Conservation (phyloP, 2,113 vertebrate species). For the Charadrius vociferus region DNA sequence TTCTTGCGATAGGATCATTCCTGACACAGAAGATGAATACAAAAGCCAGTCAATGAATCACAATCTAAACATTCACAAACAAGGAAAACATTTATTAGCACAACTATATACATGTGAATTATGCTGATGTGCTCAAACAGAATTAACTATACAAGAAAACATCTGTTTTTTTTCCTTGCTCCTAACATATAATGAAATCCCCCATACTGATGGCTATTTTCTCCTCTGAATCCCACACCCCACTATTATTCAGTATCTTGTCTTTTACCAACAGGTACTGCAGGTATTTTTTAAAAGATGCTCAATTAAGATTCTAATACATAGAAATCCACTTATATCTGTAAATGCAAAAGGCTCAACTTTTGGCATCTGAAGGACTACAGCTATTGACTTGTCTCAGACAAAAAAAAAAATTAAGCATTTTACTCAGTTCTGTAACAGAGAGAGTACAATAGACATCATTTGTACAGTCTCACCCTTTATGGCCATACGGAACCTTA, state of each 20-base stretch:
- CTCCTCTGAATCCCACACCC: background rate
- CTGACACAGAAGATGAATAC: background rate
- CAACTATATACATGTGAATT: background rate
- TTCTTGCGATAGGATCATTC: background rate
- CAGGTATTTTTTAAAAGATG: background rate
- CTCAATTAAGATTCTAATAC: background rate
- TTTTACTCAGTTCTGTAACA: background rate
- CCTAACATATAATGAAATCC: background rate
- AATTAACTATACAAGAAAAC: background rate
- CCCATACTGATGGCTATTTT: background rate
- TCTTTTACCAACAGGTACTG: background rate
- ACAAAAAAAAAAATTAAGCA: background rate
- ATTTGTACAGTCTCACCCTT: background rate
- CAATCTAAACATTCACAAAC: background rate
- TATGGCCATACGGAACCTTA: background rate
- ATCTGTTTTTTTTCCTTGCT: rapidly evolving
- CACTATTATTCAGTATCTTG: background rate
- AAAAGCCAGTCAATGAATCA: too few relatives aligned
- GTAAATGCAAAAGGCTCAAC: background rate
- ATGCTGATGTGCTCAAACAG: background rate
- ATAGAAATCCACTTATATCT: background rate
- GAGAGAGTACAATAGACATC: background rate
- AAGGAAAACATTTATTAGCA: background rate
- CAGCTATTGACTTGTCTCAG: background rate
- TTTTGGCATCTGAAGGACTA: background rate